A percentile compares a stretch with the other conserved stretches of the same genome.
These are phyloP conservation scores for Dryomyza anilis DNA, from an alignment of 2,888 invertebrate species.

Conservation along the genomic window DNA sequence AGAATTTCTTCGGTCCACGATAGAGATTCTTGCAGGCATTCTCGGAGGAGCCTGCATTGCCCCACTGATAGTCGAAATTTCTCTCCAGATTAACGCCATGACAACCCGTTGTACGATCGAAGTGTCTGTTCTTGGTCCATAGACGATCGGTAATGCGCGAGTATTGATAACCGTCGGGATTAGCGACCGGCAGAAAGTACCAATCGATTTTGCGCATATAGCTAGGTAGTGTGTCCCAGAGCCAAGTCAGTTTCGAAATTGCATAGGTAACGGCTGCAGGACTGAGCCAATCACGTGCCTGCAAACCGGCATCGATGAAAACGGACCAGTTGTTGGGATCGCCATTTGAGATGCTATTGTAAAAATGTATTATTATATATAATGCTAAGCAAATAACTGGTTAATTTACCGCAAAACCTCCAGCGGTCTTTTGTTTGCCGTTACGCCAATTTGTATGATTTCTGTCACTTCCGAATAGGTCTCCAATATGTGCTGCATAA, in stretches of 20 bases:
- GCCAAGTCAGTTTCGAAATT: slow-evolving; percentile 72
- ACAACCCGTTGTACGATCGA: slow-evolving; percentile 65
- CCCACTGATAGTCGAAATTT: slow-evolving; percentile 88
- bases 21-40: slow-evolving; percentile 83
- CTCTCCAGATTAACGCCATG: slow-evolving; percentile 81
- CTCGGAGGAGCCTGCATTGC: slow-evolving; percentile 75
- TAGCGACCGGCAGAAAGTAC: slow-evolving; percentile 76
- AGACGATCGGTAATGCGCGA: slow-evolving; percentile 78
- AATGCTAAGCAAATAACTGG: background rate
- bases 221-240: slow-evolving; percentile 65
- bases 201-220: slow-evolving; percentile 81
- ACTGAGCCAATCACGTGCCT: slow-evolving; percentile 88
- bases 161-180: slow-evolving; percentile 86
- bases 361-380: background rate
- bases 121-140: slow-evolving; percentile 79
- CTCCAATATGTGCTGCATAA: slow-evolving; percentile 71
- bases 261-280: slow-evolving; percentile 79
- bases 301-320: slow-evolving; percentile 78
- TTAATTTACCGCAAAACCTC: slow-evolving; percentile 64
- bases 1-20: slow-evolving; percentile 78
- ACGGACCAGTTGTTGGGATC: slow-evolving; percentile 67
- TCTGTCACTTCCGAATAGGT: slow-evolving; percentile 74
- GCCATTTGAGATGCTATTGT: slow-evolving; percentile 72
- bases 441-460: slow-evolving; percentile 74
- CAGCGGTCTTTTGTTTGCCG: slow-evolving; percentile 74